These are phyloP conservation scores for Pangasianodon hypophthalmus DNA, from an alignment of 2,113 vertebrate species.

Conservation along the genomic window DNA sequence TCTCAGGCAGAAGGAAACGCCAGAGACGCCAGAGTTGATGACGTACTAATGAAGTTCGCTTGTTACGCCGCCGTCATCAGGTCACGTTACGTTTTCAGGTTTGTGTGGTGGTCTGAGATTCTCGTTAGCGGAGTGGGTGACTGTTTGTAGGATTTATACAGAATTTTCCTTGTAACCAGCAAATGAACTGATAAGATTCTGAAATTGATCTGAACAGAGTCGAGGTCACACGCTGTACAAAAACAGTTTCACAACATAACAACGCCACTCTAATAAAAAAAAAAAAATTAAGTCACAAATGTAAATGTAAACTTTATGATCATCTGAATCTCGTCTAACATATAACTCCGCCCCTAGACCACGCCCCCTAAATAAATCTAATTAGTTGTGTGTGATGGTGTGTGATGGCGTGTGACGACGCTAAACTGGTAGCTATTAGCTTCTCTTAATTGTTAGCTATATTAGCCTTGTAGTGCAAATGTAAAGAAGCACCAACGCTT, in stretches of 20 bases:
- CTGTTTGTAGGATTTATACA: background rate
- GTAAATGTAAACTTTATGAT: too few relatives aligned
- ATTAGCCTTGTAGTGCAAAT: background rate
- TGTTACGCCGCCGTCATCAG: too few relatives aligned
- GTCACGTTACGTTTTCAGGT: background rate
- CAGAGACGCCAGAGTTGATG: background rate
- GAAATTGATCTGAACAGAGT: background rate
- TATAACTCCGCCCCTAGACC: background rate
- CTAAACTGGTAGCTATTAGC: background rate
- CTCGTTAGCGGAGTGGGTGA: background rate
- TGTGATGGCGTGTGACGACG: background rate
- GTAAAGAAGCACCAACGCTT: background rate
- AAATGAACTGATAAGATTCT: background rate
- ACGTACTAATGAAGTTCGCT: background rate
- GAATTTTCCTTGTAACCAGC: background rate
- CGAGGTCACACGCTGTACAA: background rate
- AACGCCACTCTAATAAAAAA: background rate
- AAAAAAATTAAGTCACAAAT: too few relatives aligned
- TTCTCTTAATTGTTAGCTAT: background rate
- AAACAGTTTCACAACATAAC: background rate
- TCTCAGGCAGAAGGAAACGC: background rate
- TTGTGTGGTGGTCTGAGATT: background rate
- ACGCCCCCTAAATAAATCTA: background rate
- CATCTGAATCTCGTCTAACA: background rate
- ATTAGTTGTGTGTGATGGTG: background rate